phyloP scores from a whole-genome alignment of 1,140 invertebrate genomes.

The Brachionus paranguensis region DNA sequence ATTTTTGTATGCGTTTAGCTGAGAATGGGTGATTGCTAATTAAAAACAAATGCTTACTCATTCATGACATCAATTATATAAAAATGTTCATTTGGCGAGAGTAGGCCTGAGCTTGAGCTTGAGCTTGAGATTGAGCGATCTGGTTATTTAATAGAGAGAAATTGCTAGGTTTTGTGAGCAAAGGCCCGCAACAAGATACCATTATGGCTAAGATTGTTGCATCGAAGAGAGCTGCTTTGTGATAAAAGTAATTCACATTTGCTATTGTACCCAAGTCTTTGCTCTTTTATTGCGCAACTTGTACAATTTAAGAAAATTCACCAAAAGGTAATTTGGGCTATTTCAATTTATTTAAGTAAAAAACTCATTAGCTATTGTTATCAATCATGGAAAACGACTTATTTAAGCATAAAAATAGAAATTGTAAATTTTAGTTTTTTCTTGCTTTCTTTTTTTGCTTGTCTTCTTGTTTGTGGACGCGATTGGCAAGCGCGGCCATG shows the following conservation, averaged over 20 bases:
- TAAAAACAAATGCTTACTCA: constrained; percentile 26
- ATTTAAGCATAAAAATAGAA: constrained; percentile 29
- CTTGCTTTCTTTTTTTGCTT: neutral
- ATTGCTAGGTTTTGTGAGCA: neutral
- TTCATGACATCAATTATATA: constrained; percentile 35
- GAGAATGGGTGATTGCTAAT: constrained; percentile 25
- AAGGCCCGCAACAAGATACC: constrained; percentile 9
- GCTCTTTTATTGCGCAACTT: neutral
- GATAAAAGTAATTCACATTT: constrained; percentile 26
- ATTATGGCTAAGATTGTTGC: neutral
- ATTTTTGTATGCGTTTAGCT: neutral
- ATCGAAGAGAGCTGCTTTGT: no score
- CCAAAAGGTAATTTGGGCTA: constrained; percentile 8
- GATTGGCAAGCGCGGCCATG: neutral
- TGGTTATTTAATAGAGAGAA: constrained; percentile 19
- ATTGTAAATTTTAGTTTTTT: neutral
- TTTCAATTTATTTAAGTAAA: constrained; percentile 25
- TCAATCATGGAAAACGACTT: constrained; percentile 27
- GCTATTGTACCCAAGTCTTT: neutral
- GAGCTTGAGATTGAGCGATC: neutral
- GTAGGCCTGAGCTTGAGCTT: neutral
- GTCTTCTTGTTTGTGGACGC: neutral
- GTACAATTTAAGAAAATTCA: neutral
- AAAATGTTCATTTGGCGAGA: constrained; percentile 16
- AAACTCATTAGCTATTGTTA: constrained; percentile 33